A percentile compares a stretch with the other conserved stretches of the same genome.
Evolutionary conservation across 2,888 invertebrate genomes (phyloP).

Genomic region (Drosophila maculinotata): DNA sequence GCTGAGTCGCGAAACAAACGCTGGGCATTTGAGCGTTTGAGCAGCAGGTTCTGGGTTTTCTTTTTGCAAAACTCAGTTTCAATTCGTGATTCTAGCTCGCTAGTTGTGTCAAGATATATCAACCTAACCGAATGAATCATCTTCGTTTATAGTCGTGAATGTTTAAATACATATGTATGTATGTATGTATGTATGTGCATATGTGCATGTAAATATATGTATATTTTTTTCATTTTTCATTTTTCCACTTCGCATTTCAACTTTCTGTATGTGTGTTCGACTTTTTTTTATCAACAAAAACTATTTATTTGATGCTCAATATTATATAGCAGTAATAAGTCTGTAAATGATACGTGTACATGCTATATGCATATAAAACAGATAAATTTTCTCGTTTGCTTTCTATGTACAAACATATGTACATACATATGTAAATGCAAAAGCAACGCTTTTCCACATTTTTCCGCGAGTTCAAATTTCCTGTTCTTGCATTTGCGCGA

Average conservation of each 20-base stretch:
- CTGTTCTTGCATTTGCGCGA: constrained; percentile 62
- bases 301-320: constrained; percentile 59
- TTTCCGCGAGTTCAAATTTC: constrained; percentile 75
- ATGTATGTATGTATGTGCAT: constrained; percentile 11
- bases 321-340: constrained; percentile 47
- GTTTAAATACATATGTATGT: constrained; percentile 33
- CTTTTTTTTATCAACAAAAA: constrained; percentile 54
- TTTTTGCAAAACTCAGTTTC: constrained; percentile 78
- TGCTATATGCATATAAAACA: constrained; percentile 16
- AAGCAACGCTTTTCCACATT: constrained; percentile 65
- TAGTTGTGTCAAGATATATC: constrained; percentile 66
- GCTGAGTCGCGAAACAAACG: constrained; percentile 49
- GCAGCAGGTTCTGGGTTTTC: constrained; percentile 77
- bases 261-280: constrained; percentile 18
- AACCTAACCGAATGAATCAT: constrained; percentile 65
- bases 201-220: constrained; percentile 18
- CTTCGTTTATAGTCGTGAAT: constrained; percentile 63
- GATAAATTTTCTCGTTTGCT: constrained; percentile 54
- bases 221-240: constrained; percentile 11
- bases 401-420: constrained; percentile 21
- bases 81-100: constrained; percentile 73
- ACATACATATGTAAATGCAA: constrained; percentile 14
- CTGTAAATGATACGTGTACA: constrained; percentile 45
- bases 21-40: constrained; percentile 45
- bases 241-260: constrained; percentile 42